A percentile compares a stretch with the other conserved stretches of the same genome.
Evolutionary conservation across 1,140 invertebrate genomes (phyloP).

Genomic region (Euschistus heros): DNA sequence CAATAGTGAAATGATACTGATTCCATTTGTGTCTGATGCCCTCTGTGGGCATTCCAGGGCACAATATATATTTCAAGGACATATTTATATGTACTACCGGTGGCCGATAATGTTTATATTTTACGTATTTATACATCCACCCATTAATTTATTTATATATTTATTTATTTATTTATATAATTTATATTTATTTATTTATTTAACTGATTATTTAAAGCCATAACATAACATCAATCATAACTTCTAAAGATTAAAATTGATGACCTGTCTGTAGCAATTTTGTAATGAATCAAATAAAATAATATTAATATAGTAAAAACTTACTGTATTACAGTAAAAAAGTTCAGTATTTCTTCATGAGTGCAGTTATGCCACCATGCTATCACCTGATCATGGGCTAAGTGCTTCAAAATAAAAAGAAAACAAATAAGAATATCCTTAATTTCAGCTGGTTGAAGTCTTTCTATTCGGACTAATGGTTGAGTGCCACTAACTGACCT

Average conservation of each 20-base stretch:
- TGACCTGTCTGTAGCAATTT: no score
- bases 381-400: slow-evolving; percentile 77
- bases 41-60: neutral
- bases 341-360: slow-evolving; percentile 59
- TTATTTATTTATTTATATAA: neutral
- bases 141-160: neutral
- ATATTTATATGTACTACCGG: neutral
- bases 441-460: slow-evolving; percentile 61
- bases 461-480: slow-evolving; percentile 51
- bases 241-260: no score
- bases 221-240: no score
- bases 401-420: slow-evolving; percentile 80
- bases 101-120: no score
- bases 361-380: slow-evolving; percentile 81
- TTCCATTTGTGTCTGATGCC: neutral
- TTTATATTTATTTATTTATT: neutral
- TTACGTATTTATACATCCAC: neutral
- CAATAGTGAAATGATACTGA: neutral
- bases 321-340: slow-evolving; percentile 73
- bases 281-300: no score
- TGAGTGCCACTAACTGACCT: slow-evolving; percentile 47
- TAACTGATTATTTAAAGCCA: no score
- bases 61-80: neutral
- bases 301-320: slow-evolving; percentile 33
- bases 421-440: slow-evolving; percentile 84